Evolutionary conservation across 2,113 vertebrate genomes (phyloP), one percentile per base, ranked within the genome.

Genomic region (Cacatua alba): DNA sequence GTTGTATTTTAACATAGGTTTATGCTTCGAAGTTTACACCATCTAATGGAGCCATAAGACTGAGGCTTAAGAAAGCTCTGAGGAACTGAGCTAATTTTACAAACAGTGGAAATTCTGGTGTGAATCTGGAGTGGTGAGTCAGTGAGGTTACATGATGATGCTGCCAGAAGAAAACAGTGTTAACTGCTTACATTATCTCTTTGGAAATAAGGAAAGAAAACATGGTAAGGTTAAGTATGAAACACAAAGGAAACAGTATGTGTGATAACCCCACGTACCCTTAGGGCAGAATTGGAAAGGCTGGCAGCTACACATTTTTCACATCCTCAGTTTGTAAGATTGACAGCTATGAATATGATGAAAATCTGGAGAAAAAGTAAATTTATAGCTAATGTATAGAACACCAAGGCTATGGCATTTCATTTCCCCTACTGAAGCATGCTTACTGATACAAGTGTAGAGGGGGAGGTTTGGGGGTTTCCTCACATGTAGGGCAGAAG

Each of bases 201-300:
- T 52, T 94, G 63, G 77, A 94, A 91, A 76, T 64, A 59, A 72
- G 48, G 80, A 67, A 63, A 64, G 89, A 82, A 92, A 94, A 69
- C 67, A 35, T 5, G 11, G n/a, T 48, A 49, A 91, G n/a, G 70
- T 89, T 87, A 82, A 91, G 63, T 48, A 72, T 17, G 48, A 65
- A 89, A 39, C 72, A 84, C 37, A 83, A 88, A 95, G 76, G 62
- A 90, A 83, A 26, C 35, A 21, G 39, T 53, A 26, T 35, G 53
- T 91, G 51, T 91, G 91, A 87, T 88, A 92, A 94, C 91, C 74
- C 13, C 48, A 44, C 4, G 2, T 71, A 71, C 78, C 77, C 74
- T 93, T 65, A 96, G 49, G 91, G 88, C 80, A 92, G 71, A 74
- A 63, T 85, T 89, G 79, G 64, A 64, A 86, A 93, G 39, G 68